phyloP scores from a whole-genome alignment of 2,797 vertebrate genomes.

The Macrochelys suwanniensis region DNA sequence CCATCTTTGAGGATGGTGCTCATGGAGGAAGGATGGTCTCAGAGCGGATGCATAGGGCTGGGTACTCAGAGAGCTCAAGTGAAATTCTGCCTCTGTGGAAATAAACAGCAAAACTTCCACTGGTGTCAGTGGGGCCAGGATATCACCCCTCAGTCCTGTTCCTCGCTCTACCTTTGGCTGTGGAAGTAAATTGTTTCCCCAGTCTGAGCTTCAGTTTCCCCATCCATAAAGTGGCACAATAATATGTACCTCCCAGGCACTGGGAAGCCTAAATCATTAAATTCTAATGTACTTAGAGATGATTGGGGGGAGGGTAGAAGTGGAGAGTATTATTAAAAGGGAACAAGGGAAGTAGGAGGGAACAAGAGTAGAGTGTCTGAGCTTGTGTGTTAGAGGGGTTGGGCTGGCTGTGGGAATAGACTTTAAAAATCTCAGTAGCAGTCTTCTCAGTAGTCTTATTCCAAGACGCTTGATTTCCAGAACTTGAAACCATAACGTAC shows the following conservation, averaged over 20 bases:
- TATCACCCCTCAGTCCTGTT: neutral
- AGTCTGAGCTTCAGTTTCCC: rapidly evolving
- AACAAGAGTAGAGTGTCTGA: rapidly evolving
- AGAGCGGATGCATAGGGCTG: neutral
- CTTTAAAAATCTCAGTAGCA: neutral
- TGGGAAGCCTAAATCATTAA: rapidly evolving
- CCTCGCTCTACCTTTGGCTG: neutral
- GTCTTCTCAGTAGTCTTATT: too few species aligned
- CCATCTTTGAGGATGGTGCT: neutral
- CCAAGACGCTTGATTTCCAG: rapidly evolving
- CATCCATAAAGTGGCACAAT: too few species aligned
- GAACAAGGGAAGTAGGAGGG: neutral
- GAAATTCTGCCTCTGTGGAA: neutral
- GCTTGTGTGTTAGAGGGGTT: rapidly evolving
- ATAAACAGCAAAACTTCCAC: neutral
- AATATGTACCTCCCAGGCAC: rapidly evolving
- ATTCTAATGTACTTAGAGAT: rapidly evolving
- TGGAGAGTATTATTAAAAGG: rapidly evolving
- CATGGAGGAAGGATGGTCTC: neutral
- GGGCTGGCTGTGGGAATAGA: rapidly evolving
- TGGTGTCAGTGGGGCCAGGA: neutral
- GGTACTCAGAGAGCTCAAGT: neutral
- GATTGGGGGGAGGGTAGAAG: rapidly evolving
- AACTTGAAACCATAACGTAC: rapidly evolving
- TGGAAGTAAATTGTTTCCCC: neutral